Conservation (phyloP, 2,113 vertebrate genomes). For the Psilopsiagon aurifrons region DNA sequence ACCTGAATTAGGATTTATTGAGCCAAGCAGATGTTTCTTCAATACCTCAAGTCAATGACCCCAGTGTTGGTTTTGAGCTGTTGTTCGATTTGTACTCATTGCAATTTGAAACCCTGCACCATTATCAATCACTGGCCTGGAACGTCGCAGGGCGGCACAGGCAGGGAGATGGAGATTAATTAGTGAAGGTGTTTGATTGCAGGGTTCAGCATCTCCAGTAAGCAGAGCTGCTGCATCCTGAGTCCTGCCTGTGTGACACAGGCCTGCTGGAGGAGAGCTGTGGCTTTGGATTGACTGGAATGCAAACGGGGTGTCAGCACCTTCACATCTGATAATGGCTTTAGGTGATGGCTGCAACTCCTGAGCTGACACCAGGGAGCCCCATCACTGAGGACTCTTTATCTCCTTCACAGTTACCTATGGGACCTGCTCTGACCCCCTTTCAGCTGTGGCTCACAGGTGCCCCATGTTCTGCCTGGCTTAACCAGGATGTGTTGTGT, state of each 20-base stretch:
- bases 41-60: neutral
- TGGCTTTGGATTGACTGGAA: rapidly evolving
- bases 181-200: neutral
- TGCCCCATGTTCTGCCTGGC: neutral
- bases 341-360: rapidly evolving
- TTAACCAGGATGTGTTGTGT: rapidly evolving
- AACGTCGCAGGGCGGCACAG: neutral
- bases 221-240: neutral
- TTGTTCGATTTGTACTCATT: slow-evolving; percentile 6
- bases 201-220: neutral
- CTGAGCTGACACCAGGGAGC: neutral
- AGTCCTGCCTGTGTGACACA: rapidly evolving
- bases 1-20: neutral
- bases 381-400: too few relatives aligned
- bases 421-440: neutral
- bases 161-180: neutral
- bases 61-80: slow-evolving; percentile 7
- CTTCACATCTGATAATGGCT: rapidly evolving
- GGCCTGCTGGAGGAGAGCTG: neutral
- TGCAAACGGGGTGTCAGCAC: rapidly evolving
- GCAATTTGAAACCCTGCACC: neutral
- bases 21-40: neutral
- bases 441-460: neutral
- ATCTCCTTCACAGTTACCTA: neutral
- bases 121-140: neutral